These are phyloP conservation scores for Stichodactyla helianthus DNA, from an alignment of 64 coral and sea anemone species.

Conservation along the genomic window DNA sequence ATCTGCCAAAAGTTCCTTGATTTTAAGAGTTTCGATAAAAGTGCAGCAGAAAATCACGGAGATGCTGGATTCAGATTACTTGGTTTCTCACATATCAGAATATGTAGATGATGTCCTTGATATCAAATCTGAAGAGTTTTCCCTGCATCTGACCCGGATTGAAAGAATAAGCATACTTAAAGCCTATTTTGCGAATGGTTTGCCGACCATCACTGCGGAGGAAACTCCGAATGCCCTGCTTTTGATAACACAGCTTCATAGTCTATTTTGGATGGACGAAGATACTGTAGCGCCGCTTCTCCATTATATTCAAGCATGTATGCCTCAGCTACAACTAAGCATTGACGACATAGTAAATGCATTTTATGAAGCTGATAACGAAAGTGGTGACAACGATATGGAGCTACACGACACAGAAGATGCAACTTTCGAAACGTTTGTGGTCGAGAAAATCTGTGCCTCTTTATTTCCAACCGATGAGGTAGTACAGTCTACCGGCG, in stretches of 20 bases:
- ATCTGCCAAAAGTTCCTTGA: slow-evolving; percentile 8
- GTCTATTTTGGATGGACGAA: slow-evolving; percentile 16
- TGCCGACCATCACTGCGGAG: background rate
- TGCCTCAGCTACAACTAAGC: background rate
- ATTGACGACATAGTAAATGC: background rate
- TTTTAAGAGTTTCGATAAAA: slow-evolving; percentile 39
- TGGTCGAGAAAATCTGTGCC: background rate
- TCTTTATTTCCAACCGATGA: slow-evolving; percentile 63
- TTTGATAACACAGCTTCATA: slow-evolving; percentile 20
- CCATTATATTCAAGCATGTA: background rate
- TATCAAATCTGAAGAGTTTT: slow-evolving; percentile 51
- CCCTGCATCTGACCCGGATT: background rate
- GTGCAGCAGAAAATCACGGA: slow-evolving; percentile 58
- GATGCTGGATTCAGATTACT: slow-evolving; percentile 40
- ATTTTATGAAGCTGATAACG: background rate
- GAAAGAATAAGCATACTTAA: slow-evolving; percentile 59
- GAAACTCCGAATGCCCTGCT: background rate
- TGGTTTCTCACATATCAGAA: slow-evolving; percentile 19
- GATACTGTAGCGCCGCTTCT: background rate
- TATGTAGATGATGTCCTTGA: slow-evolving; percentile 79
- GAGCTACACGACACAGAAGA: background rate
- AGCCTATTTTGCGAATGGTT: background rate
- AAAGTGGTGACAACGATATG: background rate
- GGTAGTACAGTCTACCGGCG: slow-evolving; percentile 16
- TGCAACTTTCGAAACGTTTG: background rate